Base-by-base conservation (phyloP, 2,797 vertebrate species). In the Molossus molossus region DNA sequence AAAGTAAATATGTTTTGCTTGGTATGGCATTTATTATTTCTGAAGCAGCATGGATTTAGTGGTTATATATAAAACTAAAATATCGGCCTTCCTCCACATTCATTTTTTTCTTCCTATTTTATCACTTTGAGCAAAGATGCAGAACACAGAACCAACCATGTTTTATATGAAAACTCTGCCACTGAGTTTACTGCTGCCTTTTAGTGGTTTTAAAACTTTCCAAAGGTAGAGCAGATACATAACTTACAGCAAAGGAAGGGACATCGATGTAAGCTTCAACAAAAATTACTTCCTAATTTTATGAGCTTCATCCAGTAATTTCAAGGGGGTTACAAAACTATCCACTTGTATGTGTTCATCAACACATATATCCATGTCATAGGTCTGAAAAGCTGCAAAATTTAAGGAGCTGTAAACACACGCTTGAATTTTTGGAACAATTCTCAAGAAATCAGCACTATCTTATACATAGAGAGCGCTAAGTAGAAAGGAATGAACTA, bases 351-450 rank as follows among this genome's bases (percentile, higher is more conserved):
- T 17, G 1, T 64, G 13, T 57, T 95, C 67, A 90, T 80, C 23
- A 96, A 87, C 94, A 81, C 37, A 82, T 60, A 53, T 67, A 80
- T 76, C 87, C 58, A 62, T 94, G 57, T 80, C 48, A 65, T 9
- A 67, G 60, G 15, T 82, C 50, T 89, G 62, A 83, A 89, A 86
- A 94, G 8, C 15, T 90, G 7, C 50, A 82, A 55, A 79, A 95
- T 65, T 58, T 57, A 57, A 55, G 37, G 25, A 89, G 18, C 5
- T 15, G 2, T 92, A 40, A 10, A 21, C 0, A 72, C 5, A n/a
- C 55, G 37, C 33, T 6, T 64, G n/a, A 76, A 87, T 91, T 5
- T n/a, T 91, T 62, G 25, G 70, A 93, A 89, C 18, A 95, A 37
- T 91, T 87, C 14, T 96, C 40, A 81, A 89, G 7, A 91, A 90